A percentile compares a stretch with the other conserved stretches of the same genome.
These are phyloP conservation scores for Caenorhabditis sp. DNA, from an alignment of 2,888 invertebrate genomes.

Conservation along the genomic window DNA sequence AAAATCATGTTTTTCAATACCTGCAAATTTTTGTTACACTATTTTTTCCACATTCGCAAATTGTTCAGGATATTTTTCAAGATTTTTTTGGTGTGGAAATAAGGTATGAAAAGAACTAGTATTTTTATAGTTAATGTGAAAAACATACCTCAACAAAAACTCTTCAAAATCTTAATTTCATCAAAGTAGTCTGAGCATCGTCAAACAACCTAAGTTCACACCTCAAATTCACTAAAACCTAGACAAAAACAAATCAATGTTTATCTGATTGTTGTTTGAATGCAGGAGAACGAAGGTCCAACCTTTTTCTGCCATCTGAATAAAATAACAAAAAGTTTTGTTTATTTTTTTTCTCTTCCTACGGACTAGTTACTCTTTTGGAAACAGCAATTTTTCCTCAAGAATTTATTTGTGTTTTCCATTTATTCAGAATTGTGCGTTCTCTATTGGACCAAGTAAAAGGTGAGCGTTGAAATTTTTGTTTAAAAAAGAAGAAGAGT, in stretches of 20 bases:
- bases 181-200: no score
- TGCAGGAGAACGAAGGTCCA: no score
- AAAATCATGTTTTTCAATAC: no score
- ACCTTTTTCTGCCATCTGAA: neutral
- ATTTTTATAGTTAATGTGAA: no score
- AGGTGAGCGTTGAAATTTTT: neutral
- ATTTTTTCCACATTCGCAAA: no score
- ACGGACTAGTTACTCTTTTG: neutral
- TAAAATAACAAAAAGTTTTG: neutral
- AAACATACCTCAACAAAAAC: no score
- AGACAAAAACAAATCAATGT: neutral
- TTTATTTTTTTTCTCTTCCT: neutral
- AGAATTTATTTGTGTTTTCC: neutral
- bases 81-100: no score
- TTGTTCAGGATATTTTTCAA: no score
- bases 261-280: neutral
- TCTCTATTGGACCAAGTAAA: neutral
- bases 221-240: neutral
- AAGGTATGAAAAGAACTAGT: no score
- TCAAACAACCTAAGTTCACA: neutral
- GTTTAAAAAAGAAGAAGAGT: neutral
- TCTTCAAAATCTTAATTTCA: no score
- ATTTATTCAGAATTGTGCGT: neutral
- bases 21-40: no score
- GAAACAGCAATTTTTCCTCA: neutral